Base-by-base conservation (phyloP, 2,888 invertebrate species). In the Amiota communis region DNA sequence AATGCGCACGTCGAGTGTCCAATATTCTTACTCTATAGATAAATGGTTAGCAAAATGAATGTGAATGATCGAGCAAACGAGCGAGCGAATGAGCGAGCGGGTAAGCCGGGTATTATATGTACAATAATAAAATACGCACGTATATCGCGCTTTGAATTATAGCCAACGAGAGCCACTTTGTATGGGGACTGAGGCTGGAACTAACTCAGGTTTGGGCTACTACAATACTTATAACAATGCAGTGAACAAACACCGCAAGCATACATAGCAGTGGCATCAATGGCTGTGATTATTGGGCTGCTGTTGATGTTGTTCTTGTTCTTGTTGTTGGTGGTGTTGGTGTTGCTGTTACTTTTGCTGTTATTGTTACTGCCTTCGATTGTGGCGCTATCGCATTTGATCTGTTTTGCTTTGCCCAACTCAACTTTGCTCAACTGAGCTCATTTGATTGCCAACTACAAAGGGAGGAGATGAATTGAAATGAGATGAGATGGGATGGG, bases 301-400 rank as follows among this genome's bases (percentile, higher is more conserved):
- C 53, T 53, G 53, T 12, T n/a, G 8, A 3, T 53, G 13, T 53
- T n/a, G n/a, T n/a, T n/a, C n/a, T n/a, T n/a, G n/a, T n/a, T n/a
- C n/a, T n/a, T n/a, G 61, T 2, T 57, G 67, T n/a, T 53, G 53
- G 1, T n/a, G 8, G 1, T 53, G 13, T 53, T 53, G 53, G 2
- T 36, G 11, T 53, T 75, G 59, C 57, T 36, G 17, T 72, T 75
- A 80, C 76, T 80, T 46, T 15, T 56, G 8, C 36, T n/a, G 68
- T 68, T 8, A 53, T 46, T 70, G 20, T 70, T 59, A 48, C 46
- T 47, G 59, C 48, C n/a, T 48, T 13, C 20, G 72, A 51, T 83
- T 80, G 79, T 87, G 87, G 87, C 87, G 87, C 87, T 87, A 87
- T 87, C 87, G 85, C 83, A 87, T 87, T 87, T 87, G 87, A 87